phyloP scores from a whole-genome alignment of 2,888 invertebrate species.

The Lepidonotus clava region DNA sequence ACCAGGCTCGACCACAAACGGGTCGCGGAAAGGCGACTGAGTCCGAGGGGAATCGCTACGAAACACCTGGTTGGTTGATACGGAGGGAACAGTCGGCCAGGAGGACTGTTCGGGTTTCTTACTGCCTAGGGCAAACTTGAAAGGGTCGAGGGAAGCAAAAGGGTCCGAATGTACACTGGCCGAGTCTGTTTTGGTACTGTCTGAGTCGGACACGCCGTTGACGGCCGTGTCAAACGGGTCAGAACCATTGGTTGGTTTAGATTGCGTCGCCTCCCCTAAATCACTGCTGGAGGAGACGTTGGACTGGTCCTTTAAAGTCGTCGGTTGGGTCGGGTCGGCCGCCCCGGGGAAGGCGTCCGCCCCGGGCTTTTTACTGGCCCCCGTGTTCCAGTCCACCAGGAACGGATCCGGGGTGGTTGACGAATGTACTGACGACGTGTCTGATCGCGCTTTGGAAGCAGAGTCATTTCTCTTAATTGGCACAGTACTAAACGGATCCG shows the following conservation, averaged over 20 bases:
- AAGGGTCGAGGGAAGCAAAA: constrained; percentile 42
- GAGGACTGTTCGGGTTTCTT: constrained; percentile 37
- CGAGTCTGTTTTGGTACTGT: constrained; percentile 39
- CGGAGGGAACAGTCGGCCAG: constrained; percentile 22
- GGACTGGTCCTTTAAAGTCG: constrained; percentile 34
- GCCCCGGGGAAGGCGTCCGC: constrained; percentile 4
- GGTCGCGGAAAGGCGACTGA: constrained; percentile 49
- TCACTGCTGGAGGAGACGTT: constrained; percentile 43
- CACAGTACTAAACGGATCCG: constrained; percentile 38
- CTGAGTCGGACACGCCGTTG: constrained; percentile 43
- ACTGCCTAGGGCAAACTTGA: constrained; percentile 43
- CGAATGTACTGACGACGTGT: constrained; percentile 40
- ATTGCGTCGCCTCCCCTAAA: constrained; percentile 21
- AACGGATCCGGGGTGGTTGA: constrained; percentile 33
- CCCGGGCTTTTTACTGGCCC: not conserved
- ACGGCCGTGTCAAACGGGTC: constrained; percentile 26
- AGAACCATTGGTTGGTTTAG: constrained; percentile 24
- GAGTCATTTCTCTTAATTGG: constrained; percentile 40
- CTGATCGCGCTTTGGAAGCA: constrained; percentile 13
- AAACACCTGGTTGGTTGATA: not conserved
- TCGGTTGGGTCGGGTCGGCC: not conserved
- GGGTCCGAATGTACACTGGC: constrained; percentile 47
- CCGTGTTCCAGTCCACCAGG: constrained; percentile 27
- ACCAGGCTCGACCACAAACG: constrained; percentile 36
- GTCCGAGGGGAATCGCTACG: constrained; percentile 36